phyloP scores from a whole-genome alignment of 2,888 invertebrate species.

The Stenodema calcarata region DNA sequence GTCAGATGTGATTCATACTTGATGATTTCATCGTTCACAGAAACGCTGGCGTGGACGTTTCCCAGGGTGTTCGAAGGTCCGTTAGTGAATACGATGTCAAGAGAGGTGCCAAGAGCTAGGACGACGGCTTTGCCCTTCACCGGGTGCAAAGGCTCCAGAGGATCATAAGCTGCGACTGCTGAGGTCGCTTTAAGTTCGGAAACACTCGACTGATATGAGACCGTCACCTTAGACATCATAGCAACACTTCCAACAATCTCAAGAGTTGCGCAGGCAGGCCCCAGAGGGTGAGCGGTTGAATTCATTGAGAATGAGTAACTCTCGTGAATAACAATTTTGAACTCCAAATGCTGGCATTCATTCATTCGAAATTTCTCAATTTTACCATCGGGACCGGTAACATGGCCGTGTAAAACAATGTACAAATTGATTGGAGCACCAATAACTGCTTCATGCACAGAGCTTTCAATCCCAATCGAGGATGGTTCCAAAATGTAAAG shows the following conservation, averaged over 20 bases:
- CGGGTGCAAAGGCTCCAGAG: slow-evolving; percentile 70
- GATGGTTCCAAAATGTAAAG: slow-evolving; percentile 58
- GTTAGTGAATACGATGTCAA: slow-evolving; percentile 77
- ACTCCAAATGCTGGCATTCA: slow-evolving; percentile 71
- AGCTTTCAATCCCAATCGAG: slow-evolving; percentile 63
- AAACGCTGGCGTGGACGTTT: slow-evolving; percentile 60
- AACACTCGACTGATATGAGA: slow-evolving; percentile 68
- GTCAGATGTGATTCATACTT: slow-evolving; percentile 62
- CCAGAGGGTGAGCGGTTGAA: slow-evolving; percentile 56
- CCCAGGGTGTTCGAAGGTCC: slow-evolving; percentile 73
- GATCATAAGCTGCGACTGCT: slow-evolving; percentile 70
- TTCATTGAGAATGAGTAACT: slow-evolving; percentile 10
- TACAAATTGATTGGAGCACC: slow-evolving; percentile 66
- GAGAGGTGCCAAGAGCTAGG: slow-evolving; percentile 75
- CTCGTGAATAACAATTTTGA: slow-evolving; percentile 67
- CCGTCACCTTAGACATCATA: slow-evolving; percentile 69
- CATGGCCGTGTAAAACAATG: slow-evolving; percentile 65
- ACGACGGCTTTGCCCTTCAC: slow-evolving; percentile 65
- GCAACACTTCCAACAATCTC: slow-evolving; percentile 67
- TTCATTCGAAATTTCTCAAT: slow-evolving; percentile 69
- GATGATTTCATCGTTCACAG: slow-evolving; percentile 61
- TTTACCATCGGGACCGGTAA: slow-evolving; percentile 64
- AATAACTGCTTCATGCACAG: slow-evolving; percentile 72
- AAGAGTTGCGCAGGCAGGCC: slow-evolving; percentile 70
- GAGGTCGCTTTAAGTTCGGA: slow-evolving; percentile 69